These are phyloP conservation scores for Idaea straminata DNA, from an alignment of 2,888 invertebrate genomes.

Conservation along the genomic window DNA sequence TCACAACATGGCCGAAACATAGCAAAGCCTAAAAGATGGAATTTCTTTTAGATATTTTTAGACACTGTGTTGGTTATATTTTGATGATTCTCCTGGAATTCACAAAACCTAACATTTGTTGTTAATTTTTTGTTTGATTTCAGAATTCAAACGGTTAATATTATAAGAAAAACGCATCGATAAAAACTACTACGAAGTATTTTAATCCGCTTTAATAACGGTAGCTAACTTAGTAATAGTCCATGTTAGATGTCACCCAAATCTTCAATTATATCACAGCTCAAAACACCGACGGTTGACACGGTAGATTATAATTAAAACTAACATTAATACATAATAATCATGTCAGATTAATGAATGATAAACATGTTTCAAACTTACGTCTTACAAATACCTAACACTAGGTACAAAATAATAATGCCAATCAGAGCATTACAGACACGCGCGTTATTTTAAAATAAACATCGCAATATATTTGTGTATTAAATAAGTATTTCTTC, in stretches of 20 bases:
- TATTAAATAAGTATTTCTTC: not conserved
- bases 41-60: not conserved
- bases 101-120: too few species aligned
- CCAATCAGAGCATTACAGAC: not conserved
- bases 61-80: not conserved
- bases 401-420: not conserved
- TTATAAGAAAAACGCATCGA: not conserved
- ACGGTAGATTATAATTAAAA: not conserved
- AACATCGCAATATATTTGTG: not conserved
- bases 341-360: not conserved
- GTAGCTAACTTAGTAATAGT: too few species aligned
- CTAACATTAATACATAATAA: slow-evolving; percentile 7
- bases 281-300: not conserved
- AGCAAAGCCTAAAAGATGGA: too few species aligned
- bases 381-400: not conserved
- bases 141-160: not conserved
- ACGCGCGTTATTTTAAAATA: not conserved
- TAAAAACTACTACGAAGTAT: not conserved
- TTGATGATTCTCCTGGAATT: too few species aligned
- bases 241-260: not conserved
- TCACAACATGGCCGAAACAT: too few species aligned
- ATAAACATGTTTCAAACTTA: not conserved
- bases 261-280: not conserved
- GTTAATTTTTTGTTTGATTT: not conserved
- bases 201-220: not conserved